Base-by-base conservation (phyloP, 2,888 invertebrate genomes). In the Aphidius colemani region DNA sequence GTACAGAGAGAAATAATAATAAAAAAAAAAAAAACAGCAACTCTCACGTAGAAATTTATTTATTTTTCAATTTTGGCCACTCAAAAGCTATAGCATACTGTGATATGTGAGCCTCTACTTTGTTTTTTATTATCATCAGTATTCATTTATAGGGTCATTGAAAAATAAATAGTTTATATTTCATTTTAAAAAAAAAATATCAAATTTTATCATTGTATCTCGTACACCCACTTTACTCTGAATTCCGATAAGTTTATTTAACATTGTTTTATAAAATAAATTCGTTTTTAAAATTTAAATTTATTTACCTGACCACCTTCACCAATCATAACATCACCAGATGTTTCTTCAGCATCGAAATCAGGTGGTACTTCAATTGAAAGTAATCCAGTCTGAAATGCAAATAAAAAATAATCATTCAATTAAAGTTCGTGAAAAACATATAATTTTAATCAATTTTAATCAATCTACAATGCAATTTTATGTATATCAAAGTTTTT, bases 281-380 rank as follows among this genome's bases (percentile, higher is more conserved):
- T n/a, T 39, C 48, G 30, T 30, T 45, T 46, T 13, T 10, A 46
- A 49, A 59, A 48, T 62, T 18, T 18, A 1, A 1, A 18, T 18
- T 18, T 18, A 51, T 71, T 74, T 71, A 80, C 82, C 74, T 79
- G 78, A 46, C 91, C 91, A 61, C 94, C 94, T 85, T 95, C 95
- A 40, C 90, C 90, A 43, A 94, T 92, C 87, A 92, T 92, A 10
- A 94, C 86, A 80, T 96, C 95, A 0, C 94, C 91, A n/a, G 94
- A 94, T 40, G 94, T 94, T 77, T 93, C 93, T 76, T 93, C 93
- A 13, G 89, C 80, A 67, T 94, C 88, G 75, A 96, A 95, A 82
- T 95, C 94, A n/a, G 96, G 96, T 44, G 96, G 94, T 70, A 95
- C 90, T 40, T 94, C 92, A 60, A 96, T 94, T 71, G 94, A 91